Conservation (phyloP, 1,140 invertebrate genomes). For the Akabosia matsudoensis region DNA sequence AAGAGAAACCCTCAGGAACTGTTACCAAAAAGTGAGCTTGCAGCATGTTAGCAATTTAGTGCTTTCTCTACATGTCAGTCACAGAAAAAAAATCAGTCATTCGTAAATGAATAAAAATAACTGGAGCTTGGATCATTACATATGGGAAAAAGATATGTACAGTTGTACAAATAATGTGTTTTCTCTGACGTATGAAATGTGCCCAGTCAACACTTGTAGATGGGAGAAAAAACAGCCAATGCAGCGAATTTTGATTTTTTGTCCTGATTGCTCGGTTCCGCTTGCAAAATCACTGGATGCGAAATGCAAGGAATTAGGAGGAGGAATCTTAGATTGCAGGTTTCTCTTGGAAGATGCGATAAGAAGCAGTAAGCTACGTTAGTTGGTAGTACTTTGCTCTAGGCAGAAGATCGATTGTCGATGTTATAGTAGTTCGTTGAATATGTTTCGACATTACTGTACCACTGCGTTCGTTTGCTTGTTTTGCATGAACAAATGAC, state of each 20-base stretch:
- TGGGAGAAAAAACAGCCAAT: neutral
- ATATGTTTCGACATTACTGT: no score
- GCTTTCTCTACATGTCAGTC: neutral
- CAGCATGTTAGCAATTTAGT: neutral
- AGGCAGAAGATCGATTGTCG: no score
- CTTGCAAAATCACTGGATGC: neutral
- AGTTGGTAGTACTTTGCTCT: no score
- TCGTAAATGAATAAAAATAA: slow-evolving; percentile 17
- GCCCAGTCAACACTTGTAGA: slow-evolving; percentile 4
- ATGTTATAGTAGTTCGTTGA: no score
- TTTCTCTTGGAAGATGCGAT: no score
- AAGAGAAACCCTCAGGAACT: neutral
- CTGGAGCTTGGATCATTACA: neutral
- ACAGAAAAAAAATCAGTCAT: neutral
- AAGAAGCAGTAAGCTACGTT: no score
- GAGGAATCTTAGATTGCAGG: no score
- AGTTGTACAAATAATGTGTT: neutral
- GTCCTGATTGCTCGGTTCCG: neutral
- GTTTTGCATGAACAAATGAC: no score
- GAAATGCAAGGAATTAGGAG: no score
- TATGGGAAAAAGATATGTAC: neutral
- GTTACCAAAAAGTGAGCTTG: no score
- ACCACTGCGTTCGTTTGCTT: no score
- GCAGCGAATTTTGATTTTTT: neutral
- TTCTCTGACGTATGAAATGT: neutral